Evolutionary conservation across 1,140 invertebrate genomes (phyloP).

Genomic region (Neotoxoptera formosana): DNA sequence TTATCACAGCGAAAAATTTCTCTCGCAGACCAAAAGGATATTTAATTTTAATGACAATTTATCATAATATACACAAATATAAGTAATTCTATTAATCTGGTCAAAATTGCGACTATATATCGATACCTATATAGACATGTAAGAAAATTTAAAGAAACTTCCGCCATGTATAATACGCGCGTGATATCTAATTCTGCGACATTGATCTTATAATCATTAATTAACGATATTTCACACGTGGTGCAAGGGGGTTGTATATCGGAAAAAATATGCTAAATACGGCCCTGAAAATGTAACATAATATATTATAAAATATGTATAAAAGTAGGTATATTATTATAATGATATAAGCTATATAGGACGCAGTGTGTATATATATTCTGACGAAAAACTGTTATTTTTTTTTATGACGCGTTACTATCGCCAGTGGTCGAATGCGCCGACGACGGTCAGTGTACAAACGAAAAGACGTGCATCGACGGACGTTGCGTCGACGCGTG

Average conservation of each 20-base stretch:
- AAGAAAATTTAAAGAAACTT: background rate
- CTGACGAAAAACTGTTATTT: slow-evolving; percentile 52
- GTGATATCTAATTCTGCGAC: too few relatives aligned
- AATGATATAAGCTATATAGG: background rate
- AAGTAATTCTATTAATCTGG: too few relatives aligned
- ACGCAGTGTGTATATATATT: slow-evolving; percentile 38
- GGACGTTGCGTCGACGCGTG: slow-evolving; percentile 88
- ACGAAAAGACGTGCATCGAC: slow-evolving; percentile 89
- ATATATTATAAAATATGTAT: background rate
- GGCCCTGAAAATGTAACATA: background rate
- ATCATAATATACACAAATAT: background rate
- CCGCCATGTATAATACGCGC: background rate
- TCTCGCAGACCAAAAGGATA: background rate
- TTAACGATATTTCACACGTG: too few relatives aligned
- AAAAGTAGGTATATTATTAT: background rate
- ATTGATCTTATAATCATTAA: too few relatives aligned
- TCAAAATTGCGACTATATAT: too few relatives aligned
- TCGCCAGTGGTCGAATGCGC: slow-evolving; percentile 72
- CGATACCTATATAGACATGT: too few relatives aligned
- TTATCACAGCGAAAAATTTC: background rate
- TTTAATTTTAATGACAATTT: background rate
- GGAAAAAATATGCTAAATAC: background rate
- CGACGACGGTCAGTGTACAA: slow-evolving; percentile 87
- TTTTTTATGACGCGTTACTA: slow-evolving; percentile 52
- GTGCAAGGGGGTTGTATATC: too few relatives aligned